phyloP scores from a whole-genome alignment of 2,888 invertebrate genomes.

The Drosophila nr. perissopoda region DNA sequence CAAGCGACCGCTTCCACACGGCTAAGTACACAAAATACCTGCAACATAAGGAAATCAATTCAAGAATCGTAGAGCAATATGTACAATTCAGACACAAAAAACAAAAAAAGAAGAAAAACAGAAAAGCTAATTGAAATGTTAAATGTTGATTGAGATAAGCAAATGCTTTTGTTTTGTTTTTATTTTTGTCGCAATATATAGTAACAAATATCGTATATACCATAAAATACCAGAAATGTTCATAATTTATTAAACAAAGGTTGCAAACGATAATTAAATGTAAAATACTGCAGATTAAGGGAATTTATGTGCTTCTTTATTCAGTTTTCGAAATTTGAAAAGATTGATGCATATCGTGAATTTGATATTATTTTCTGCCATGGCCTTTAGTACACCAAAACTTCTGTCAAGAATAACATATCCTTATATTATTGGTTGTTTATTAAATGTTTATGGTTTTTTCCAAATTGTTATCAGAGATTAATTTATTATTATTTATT shows the following conservation, averaged over 20 bases:
- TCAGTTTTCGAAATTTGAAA: background rate
- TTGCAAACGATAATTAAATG: constrained; percentile 14
- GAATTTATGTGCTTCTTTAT: too few relatives aligned
- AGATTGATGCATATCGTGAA: background rate
- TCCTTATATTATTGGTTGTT: background rate
- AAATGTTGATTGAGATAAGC: constrained; percentile 49
- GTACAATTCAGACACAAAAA: constrained; percentile 50
- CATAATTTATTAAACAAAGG: constrained; percentile 14
- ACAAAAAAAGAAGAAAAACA: constrained; percentile 28
- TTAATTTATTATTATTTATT: background rate
- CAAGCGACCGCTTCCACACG: constrained; percentile 39
- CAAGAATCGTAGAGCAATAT: constrained; percentile 63
- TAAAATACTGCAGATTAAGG: background rate
- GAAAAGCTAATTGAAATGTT: constrained; percentile 48
- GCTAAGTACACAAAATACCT: constrained; percentile 48
- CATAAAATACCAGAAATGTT: constrained; percentile 35
- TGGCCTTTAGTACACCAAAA: background rate
- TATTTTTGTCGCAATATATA: constrained; percentile 38
- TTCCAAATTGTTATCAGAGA: background rate
- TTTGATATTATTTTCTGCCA: constrained; percentile 10
- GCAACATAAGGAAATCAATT: constrained; percentile 37
- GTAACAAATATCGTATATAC: constrained; percentile 2
- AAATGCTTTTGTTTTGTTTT: constrained; percentile 15
- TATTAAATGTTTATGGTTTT: background rate
- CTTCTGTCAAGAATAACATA: constrained; percentile 4